Evolutionary conservation across 2,888 invertebrate species (phyloP), one percentile per base, ranked within the genome.

Genomic region (Mystacides longicornis): DNA sequence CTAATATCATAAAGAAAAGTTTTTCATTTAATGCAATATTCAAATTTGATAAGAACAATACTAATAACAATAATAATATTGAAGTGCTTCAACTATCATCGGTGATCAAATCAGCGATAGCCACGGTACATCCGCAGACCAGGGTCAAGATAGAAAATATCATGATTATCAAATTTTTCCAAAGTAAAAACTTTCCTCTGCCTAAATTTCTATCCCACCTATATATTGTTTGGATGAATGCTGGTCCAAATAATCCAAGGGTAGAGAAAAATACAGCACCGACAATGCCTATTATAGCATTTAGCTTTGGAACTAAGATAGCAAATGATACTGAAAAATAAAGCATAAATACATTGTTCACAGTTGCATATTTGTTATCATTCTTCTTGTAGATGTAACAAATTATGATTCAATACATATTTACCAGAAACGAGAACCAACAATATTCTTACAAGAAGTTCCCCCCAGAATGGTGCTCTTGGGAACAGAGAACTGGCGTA

Each of bases 191-290:
- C 21, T 84, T 81, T 61, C 74, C 79, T 57, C 66, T 71, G 3
- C 90, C 90, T 7, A 86, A 77, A 43, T 77, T 81, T 51, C 81
- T 71, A 14, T 87, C 83, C 84, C 85, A 86, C 53, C 79, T 72
- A 58, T 85, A 81, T 11, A 89, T 78, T 1, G 84, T 83, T 64
- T 91, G 86, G 51, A 89, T 73, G 9, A 86, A 68, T 1, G 88
- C 83, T 7, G 90, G 89, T 11, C 86, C 82, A 57, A 85, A 80
- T 49, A 90, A 79, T 1, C 94, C 93, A 55, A 85, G 73, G 58
- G 84, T 81, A 1, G 87, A 85, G 63, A 86, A 83, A 64, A 85
- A 85, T 61, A 85, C 75, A 0, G 77, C 77, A 9, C 77, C 77
- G 63, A 77, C 75, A 1, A 77, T 66, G 16, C 75, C 74, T 27